phyloP scores from a whole-genome alignment of 2,797 vertebrate genomes.

The Pelodytes ibericus region DNA sequence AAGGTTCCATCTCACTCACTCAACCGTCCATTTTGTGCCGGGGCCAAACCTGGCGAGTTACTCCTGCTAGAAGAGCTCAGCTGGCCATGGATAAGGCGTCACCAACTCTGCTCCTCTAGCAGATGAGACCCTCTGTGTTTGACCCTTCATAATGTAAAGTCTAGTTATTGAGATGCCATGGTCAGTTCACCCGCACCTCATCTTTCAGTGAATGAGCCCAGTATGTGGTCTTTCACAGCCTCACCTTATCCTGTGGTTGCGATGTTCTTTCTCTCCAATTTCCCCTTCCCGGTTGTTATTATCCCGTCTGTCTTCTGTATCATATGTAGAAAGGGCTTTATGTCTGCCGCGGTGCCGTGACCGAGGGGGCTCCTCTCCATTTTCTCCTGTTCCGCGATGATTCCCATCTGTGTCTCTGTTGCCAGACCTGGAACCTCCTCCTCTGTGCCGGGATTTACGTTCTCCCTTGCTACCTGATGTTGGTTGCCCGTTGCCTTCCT shows the following conservation, averaged over 20 bases:
- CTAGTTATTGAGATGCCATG: too few relatives aligned
- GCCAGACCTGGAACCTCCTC: constrained; percentile 73
- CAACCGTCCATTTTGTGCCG: too few relatives aligned
- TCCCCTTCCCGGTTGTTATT: constrained; percentile 68
- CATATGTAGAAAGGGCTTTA: constrained; percentile 69
- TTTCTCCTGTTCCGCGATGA: constrained; percentile 64
- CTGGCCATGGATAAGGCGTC: too few relatives aligned
- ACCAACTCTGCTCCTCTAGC: too few relatives aligned
- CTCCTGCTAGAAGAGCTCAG: too few relatives aligned
- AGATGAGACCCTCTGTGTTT: too few relatives aligned
- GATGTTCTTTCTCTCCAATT: constrained; percentile 63
- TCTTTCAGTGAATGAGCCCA: too few relatives aligned
- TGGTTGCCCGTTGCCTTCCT: constrained; percentile 78
- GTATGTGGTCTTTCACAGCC: background rate
- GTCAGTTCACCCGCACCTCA: too few relatives aligned
- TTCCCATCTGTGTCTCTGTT: constrained; percentile 73
- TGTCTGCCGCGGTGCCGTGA: constrained; percentile 76
- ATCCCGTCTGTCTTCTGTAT: constrained; percentile 73
- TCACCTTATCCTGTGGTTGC: constrained; percentile 76
- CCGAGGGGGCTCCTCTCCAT: constrained; percentile 72
- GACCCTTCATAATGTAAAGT: too few relatives aligned
- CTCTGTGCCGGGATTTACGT: constrained; percentile 78
- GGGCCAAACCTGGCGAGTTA: too few relatives aligned
- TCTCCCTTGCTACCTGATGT: constrained; percentile 72
- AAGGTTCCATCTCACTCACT: too few relatives aligned